Evolutionary conservation across 2,888 invertebrate species (phyloP), one percentile per base, ranked within the genome.

Genomic region (Lobophora halterata): DNA sequence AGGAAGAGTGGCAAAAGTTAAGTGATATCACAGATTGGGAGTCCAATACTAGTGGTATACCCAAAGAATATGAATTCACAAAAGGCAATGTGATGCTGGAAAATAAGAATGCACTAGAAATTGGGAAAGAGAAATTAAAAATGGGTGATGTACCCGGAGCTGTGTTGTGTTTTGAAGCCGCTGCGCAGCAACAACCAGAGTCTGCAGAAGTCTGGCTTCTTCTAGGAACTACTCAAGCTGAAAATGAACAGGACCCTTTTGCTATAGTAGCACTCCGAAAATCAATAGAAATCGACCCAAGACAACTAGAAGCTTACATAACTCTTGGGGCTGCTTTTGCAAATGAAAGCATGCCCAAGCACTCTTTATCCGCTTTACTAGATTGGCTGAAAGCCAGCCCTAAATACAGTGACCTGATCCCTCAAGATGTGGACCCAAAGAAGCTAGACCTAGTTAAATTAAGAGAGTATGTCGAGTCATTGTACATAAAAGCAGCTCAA

Each of bases 191-290:
- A 66, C 89, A 94, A 28, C 92, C 94, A 1, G 89, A 92, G 29
- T 93, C 94, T 62, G 88, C 91, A 0, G 93, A 96, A 76, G 94
- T 93, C 1, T 98, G 98, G 98, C 91, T 94, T 46, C 83, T 94
- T 17, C 83, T 98, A 26, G 98, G 98, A 5, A 94, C 93, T 31
- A 95, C 97, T 14, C 98, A 98, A 77, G 97, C 99, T 19, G 97
- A 99, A 88, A 99, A 99, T 86, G 99, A 99, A 87, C 97, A 94
- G 83, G 99, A 99, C 79, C 94, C 95, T 2, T 89, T 92, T 55
- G 97, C 97, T 5, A 99, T 99, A 60, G 92, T 95, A 25, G 99
- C 99, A 0, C 87, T 99, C 14, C 95, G 93, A 67, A 94, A 92
- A 74, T 97, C 97, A 40, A 71, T 97, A 27, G 90, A 91, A 38